Evolutionary conservation across 2,888 invertebrate species (phyloP), one percentile per base, ranked within the genome.

Genomic region (Euzetes globulus): DNA sequence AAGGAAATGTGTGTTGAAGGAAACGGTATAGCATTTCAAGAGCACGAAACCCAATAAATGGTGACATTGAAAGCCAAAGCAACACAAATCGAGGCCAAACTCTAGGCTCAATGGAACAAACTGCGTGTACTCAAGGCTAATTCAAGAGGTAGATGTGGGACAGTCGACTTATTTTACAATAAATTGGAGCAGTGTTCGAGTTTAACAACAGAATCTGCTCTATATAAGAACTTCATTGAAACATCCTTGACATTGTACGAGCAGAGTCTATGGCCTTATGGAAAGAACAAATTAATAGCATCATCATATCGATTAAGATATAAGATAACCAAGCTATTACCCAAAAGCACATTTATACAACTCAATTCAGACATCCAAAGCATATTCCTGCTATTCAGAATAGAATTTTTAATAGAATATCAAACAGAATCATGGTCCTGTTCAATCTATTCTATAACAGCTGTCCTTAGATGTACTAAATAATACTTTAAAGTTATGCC

Each of bases 181-280:
- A 68, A 65, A 68, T 17, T n/a, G 19, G 68, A 68, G 37, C 68
- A 68, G 13, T 45, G n/a, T 15, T 33, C n/a, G 17, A 17, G 1
- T 15, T 33, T 9, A 60, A 15, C 60, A 15, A 15, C 1, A n/a
- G 25, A 27, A 25, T 22, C 13, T n/a, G 19, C 33, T 60, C 25
- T 58, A 58, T 19, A 6, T 58, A 22, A 15, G 58, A 19, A 58
- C 15, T 58, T 55, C 3, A 19, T 15, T 27, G 33, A 27, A 33
- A 15, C 33, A 63, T 63, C 63, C 63, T 63, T 63, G 63, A 63
- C 63, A 63, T 63, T 63, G 63, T 63, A 33, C 41, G 41, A 41
- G 41, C 41, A 41, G 11, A 41, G 41, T 33, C 33, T 33, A 33
- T 33, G 33, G 13, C 41, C 41, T 41, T 41, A 41, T 41, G 41